Percentiles rank a stretch among this genome's conserved stretches.
These are phyloP conservation scores for Tragelaphus buxtoni DNA, from an alignment of 2,113 vertebrate genomes.

Conservation along the genomic window DNA sequence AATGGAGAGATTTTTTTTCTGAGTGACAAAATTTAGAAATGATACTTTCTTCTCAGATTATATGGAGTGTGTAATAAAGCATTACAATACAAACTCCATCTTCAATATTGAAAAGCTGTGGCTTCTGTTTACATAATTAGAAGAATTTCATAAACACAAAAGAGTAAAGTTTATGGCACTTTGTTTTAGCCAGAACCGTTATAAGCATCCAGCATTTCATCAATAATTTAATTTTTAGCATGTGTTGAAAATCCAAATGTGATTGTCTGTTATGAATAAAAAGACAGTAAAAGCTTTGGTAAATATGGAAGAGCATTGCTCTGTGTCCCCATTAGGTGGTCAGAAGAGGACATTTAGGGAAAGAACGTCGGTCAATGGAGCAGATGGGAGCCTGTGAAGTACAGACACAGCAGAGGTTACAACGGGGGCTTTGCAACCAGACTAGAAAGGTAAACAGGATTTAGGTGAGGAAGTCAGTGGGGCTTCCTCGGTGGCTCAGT, in stretches of 20 bases:
- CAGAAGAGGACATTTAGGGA: not conserved
- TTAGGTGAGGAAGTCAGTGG: not conserved
- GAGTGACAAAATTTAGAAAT: not conserved
- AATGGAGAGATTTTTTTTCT: not conserved
- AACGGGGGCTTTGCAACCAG: not conserved
- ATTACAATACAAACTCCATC: not conserved
- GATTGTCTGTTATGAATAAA: not conserved
- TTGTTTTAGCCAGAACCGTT: not conserved
- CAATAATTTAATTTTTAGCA: conserved; percentile 25
- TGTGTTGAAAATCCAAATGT: not conserved
- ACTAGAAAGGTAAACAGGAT: not conserved
- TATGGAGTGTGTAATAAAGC: not conserved
- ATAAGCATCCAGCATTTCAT: not conserved
- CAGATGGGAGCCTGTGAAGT: not conserved
- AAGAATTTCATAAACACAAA: not conserved
- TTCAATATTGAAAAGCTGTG: not conserved
- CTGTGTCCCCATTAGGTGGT: not conserved
- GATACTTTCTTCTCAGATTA: not conserved
- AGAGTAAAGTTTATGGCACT: not conserved
- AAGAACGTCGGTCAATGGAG: not conserved
- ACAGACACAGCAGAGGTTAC: not conserved
- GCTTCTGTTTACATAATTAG: not conserved
- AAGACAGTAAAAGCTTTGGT: not conserved
- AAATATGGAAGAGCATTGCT: not conserved
- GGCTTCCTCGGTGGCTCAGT: not conserved